Percentiles rank a stretch among this genome's conserved stretches.
phyloP scores from a whole-genome alignment of 2,113 vertebrate species.

The Ailuropoda melanoleuca region DNA sequence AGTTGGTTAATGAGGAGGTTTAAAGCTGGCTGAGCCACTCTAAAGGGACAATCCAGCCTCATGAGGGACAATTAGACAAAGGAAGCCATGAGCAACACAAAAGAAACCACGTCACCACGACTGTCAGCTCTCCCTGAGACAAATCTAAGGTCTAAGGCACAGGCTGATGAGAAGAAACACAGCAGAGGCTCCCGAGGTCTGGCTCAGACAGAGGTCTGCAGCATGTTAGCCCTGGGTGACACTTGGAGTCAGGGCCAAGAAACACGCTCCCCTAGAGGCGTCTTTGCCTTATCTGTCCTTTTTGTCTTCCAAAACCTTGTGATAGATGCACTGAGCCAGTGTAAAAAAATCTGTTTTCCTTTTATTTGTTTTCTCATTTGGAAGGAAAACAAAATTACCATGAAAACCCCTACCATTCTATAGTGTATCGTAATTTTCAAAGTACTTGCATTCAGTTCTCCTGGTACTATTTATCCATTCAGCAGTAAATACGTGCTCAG shows the following conservation, averaged over 20 bases:
- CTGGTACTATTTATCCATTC: not conserved
- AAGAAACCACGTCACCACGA: not conserved
- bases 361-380: not conserved
- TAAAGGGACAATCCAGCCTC: not conserved
- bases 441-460: not conserved
- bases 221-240: not conserved
- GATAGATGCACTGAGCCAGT: not conserved
- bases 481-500: not conserved
- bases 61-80: not conserved
- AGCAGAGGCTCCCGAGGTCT: not conserved
- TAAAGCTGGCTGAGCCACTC: not conserved
- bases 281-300: too few relatives aligned
- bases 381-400: not conserved
- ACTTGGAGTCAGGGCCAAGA: not conserved
- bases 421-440: not conserved
- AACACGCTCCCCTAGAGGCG: not conserved
- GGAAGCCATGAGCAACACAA: not conserved
- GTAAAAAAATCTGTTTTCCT: not conserved
- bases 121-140: not conserved
- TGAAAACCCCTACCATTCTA: not conserved
- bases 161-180: not conserved
- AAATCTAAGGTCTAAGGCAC: not conserved
- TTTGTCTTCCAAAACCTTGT: not conserved
- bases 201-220: not conserved
- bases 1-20: not conserved